Evolutionary conservation across 2,797 vertebrate genomes (phyloP).

Genomic region (Champsocephalus gunnari): DNA sequence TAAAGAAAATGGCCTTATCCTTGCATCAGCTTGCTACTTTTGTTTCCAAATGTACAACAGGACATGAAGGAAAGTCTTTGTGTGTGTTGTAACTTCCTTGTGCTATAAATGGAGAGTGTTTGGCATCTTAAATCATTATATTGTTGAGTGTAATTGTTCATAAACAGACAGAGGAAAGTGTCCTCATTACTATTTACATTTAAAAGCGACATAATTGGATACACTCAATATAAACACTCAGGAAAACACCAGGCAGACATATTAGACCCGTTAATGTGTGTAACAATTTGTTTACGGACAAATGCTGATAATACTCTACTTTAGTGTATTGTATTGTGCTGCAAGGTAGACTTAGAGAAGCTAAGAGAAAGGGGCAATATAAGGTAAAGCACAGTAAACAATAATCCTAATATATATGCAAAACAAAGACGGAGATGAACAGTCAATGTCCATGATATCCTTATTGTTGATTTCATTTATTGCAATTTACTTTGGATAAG

Average conservation of each 20-base stretch:
- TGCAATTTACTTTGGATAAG: no score
- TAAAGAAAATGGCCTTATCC: no score
- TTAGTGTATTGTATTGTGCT: no score
- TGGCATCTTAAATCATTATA: conserved; percentile 1
- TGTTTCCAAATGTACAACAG: background rate
- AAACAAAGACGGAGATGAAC: no score
- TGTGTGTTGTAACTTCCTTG: conserved; percentile 23
- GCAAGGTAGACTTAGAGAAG: no score
- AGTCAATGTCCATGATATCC: no score
- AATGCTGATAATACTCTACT: background rate
- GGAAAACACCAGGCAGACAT: background rate
- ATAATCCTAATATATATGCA: no score
- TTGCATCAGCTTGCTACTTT: no score
- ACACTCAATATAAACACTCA: background rate
- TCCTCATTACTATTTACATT: conserved; percentile 5
- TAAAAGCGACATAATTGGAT: background rate
- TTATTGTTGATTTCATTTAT: no score
- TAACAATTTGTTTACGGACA: background rate
- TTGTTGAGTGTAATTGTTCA: conserved; percentile 6
- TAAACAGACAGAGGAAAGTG: background rate
- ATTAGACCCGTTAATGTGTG: background rate
- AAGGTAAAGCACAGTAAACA: no score
- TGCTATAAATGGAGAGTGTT: conserved; percentile 16
- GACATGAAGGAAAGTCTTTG: background rate
- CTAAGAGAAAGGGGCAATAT: no score